These are phyloP conservation scores for Scelioninae gen. 2 DNA, from an alignment of 2,888 invertebrate genomes.

Conservation along the genomic window DNA sequence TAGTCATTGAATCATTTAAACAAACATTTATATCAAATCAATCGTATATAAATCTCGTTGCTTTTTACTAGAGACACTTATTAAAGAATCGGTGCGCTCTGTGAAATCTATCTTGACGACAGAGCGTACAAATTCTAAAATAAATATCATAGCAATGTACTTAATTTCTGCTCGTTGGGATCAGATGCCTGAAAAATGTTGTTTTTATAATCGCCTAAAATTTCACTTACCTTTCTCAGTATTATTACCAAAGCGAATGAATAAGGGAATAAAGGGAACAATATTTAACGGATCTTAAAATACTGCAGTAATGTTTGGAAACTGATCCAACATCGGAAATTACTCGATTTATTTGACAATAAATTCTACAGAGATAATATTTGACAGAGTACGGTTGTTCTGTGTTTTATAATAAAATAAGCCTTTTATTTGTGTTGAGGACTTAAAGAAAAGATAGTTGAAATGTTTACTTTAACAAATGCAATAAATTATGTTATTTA, in stretches of 20 bases:
- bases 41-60: no score
- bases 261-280: no score
- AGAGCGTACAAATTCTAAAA: slow-evolving; percentile 78
- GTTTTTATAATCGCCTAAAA: slow-evolving; percentile 16
- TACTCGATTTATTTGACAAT: slow-evolving; percentile 22
- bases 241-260: slow-evolving; percentile 9
- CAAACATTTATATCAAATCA: no score
- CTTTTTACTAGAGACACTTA: slow-evolving; percentile 72
- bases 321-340: slow-evolving; percentile 30
- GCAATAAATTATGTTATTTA: no score
- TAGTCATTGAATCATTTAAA: no score
- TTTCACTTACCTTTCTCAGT: slow-evolving; percentile 4
- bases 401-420: slow-evolving; percentile 9
- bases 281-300: slow-evolving; percentile 43
- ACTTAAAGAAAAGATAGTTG: slow-evolving; percentile 14
- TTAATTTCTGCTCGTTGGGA: slow-evolving; percentile 13
- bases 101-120: slow-evolving; percentile 76
- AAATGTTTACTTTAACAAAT: slow-evolving; percentile 3
- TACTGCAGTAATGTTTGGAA: slow-evolving; percentile 26
- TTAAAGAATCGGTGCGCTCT: slow-evolving; percentile 77
- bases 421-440: slow-evolving; percentile 4
- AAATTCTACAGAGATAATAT: slow-evolving; percentile 25
- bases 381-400: slow-evolving; percentile 8
- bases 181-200: slow-evolving; percentile 39
- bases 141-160: slow-evolving; percentile 72